Conservation (phyloP, 2,888 invertebrate species). For the Anthophora plumipes region DNA sequence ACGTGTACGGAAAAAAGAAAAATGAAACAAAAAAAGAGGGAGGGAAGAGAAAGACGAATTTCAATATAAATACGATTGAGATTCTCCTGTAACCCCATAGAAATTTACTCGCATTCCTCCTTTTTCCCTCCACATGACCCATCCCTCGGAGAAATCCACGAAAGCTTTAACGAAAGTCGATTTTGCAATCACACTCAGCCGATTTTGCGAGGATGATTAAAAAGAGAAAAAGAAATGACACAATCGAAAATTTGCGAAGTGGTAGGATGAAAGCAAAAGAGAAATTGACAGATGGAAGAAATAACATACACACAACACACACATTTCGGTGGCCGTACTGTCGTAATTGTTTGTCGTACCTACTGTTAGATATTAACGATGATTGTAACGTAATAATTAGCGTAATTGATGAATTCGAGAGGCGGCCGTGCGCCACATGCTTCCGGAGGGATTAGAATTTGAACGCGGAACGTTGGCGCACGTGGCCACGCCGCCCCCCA, state of each 20-base stretch:
- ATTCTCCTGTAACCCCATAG: background rate
- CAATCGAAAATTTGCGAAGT: background rate
- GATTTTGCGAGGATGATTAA: slow-evolving; percentile 48
- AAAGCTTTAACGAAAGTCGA: slow-evolving; percentile 70
- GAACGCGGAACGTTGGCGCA: slow-evolving; percentile 19
- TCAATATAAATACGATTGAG: background rate
- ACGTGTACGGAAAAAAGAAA: too few species aligned
- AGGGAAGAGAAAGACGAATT: background rate
- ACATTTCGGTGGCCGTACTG: slow-evolving; percentile 77
- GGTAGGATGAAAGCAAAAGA: background rate
- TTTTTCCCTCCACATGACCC: background rate
- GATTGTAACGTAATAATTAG: slow-evolving; percentile 69
- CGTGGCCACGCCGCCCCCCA: slow-evolving; percentile 63
- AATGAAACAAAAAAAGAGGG: background rate
- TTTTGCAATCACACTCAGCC: slow-evolving; percentile 78
- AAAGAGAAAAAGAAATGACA: slow-evolving; percentile 26
- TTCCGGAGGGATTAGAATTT: background rate
- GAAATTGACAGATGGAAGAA: background rate
- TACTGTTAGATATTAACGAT: slow-evolving; percentile 73
- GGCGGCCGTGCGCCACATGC: slow-evolving; percentile 47
- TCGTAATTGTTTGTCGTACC: slow-evolving; percentile 80
- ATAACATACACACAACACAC: slow-evolving; percentile 15
- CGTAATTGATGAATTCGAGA: slow-evolving; percentile 60
- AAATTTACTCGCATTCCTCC: slow-evolving; percentile 8
- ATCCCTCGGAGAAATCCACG: background rate